A percentile compares a stretch with the other conserved stretches of the same genome.
These are phyloP conservation scores for Rhagonycha lutea DNA, from an alignment of 2,888 invertebrate species.

Conservation along the genomic window DNA sequence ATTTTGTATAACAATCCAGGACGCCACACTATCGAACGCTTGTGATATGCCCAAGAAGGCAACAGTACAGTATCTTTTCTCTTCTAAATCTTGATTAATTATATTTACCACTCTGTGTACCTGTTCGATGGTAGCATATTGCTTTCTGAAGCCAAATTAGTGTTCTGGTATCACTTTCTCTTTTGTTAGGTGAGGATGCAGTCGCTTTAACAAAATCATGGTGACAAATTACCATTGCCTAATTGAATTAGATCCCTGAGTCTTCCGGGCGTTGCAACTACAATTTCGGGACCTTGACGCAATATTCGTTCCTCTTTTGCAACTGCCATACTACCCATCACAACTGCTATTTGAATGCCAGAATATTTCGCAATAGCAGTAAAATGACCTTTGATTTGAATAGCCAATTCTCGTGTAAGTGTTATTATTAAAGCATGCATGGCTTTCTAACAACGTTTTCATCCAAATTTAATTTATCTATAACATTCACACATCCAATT, in stretches of 20 bases:
- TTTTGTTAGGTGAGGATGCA: too few species aligned
- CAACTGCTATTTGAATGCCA: constrained; percentile 72
- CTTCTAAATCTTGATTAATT: too few species aligned
- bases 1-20: too few species aligned
- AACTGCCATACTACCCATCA: constrained; percentile 93
- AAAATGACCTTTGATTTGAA: constrained; percentile 91
- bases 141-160: too few species aligned
- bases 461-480: constrained; percentile 58
- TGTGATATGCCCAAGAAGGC: too few species aligned
- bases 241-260: constrained; percentile 90
- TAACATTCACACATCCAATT: constrained; percentile 65
- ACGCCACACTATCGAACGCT: too few species aligned
- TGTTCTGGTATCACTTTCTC: too few species aligned
- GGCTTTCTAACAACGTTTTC: constrained; percentile 57
- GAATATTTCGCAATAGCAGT: constrained; percentile 79
- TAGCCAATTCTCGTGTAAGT: constrained; percentile 94
- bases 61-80: too few species aligned
- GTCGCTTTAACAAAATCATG: too few species aligned
- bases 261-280: constrained; percentile 96
- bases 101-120: too few species aligned
- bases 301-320: constrained; percentile 93
- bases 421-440: constrained; percentile 87
- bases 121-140: too few species aligned
- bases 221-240: constrained; percentile 76
- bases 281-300: constrained; percentile 82